Conservation (phyloP, 1,140 invertebrate species). For the Theocolax elegans region DNA sequence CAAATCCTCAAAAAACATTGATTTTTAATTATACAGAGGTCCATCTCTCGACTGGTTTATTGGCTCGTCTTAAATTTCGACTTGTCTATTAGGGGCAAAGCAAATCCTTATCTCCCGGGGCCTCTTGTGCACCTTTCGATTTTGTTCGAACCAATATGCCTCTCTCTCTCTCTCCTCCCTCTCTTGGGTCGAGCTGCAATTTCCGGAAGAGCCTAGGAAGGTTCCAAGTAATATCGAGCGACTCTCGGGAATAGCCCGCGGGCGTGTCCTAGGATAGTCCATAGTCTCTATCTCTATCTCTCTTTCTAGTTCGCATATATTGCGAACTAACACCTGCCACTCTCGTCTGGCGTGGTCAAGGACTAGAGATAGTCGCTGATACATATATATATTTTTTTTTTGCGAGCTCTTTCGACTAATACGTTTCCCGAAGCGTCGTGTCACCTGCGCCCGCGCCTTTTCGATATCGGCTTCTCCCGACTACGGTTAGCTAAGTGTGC, state of each 20-base stretch:
- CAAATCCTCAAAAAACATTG: conserved; percentile 12
- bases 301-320: conserved; percentile 14
- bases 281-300: background rate
- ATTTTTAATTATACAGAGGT: conserved; percentile 16
- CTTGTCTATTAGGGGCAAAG: background rate
- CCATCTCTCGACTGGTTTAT: conserved; percentile 3
- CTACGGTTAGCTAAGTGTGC: too few relatives aligned
- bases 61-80: background rate
- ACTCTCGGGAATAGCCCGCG: background rate
- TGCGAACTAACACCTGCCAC: conserved; percentile 14
- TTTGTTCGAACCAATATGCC: too few relatives aligned
- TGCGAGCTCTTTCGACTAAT: conserved; percentile 50
- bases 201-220: conserved; percentile 23
- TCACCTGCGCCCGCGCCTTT: conserved; percentile 50
- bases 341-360: conserved; percentile 39
- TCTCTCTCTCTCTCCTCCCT: too few relatives aligned
- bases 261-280: conserved; percentile 1
- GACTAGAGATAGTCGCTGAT: conserved; percentile 57
- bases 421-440: conserved; percentile 37
- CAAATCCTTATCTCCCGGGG: background rate
- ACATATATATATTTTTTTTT: too few relatives aligned
- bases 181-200: too few relatives aligned
- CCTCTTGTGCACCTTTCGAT: background rate
- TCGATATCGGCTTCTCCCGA: conserved; percentile 14
- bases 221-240: background rate